Evolutionary conservation across 1,140 invertebrate genomes (phyloP), one percentile per base, ranked within the genome.

Genomic region (Lepidurus couesii): DNA sequence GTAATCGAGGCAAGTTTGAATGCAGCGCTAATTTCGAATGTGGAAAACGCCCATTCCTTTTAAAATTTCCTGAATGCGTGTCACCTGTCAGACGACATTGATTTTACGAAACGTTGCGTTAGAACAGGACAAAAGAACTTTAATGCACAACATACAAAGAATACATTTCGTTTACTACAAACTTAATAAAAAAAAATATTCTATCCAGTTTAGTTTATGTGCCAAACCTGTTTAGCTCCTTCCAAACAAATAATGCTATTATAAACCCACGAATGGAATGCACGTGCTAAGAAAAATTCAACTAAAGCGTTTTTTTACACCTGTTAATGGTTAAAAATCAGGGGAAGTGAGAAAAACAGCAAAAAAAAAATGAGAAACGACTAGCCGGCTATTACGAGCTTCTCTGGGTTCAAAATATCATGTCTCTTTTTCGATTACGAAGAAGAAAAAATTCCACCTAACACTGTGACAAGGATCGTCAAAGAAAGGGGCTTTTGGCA

Each of bases 111-210:
- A 26, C 26, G 1, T 1, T 26, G 26, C 26, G 26, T 26, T 26
- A 34, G 34, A 34, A 34, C 34, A 34, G 53, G 53, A 65, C 53
- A 65, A 65, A 13, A n/a, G 53, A 65, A 16, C 53, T 65, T 13
- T 65, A 65, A 65, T 65, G 53, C 53, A 21, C 53, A 65, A 65
- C 53, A 65, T 65, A 65, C 53, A 65, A 65, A 65, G 53, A 65
- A 65, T 65, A 65, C 53, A 65, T 21, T 65, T 65, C 21, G 53
- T 65, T 65, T 21, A 65, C 53, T 21, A 65, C 16, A 65, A 65
- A 65, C 53, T n/a, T 65, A 65, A 65, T 13, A 10, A 5, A 13
- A 65, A 21, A 65, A 65, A 65, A 65, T n/a, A 11, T n/a, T 65
- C 53, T 11, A 65, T n/a, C 16, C 53, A 65, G 21, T n/a, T 65